Evolutionary conservation across 2,888 invertebrate species (phyloP).

Genomic region (Merodon equestris): DNA sequence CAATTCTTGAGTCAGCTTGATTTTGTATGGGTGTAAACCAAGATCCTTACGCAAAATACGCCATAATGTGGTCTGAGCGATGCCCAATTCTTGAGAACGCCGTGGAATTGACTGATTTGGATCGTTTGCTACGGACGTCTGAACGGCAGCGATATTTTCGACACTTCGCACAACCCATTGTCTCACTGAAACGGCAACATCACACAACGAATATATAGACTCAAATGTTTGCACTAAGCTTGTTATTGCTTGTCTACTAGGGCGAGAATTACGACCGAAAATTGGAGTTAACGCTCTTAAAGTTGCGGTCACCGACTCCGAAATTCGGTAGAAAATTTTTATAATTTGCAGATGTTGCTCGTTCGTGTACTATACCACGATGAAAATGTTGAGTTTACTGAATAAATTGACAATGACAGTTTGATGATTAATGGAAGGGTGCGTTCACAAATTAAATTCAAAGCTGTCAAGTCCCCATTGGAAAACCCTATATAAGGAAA

Average conservation of each 20-base stretch:
- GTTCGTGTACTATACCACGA: conserved; percentile 6
- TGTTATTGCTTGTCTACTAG: conserved; percentile 1
- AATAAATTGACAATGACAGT: conserved; percentile 1
- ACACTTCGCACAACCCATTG: conserved; percentile 5
- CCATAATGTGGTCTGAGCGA: conserved; percentile 2
- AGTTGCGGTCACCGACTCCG: conserved; percentile 9
- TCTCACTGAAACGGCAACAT: conserved; percentile 12
- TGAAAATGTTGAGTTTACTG: conserved; percentile 1
- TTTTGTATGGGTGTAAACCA: conserved; percentile 20
- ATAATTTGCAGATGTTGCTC: conserved; percentile 14
- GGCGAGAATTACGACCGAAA: conserved; percentile 5
- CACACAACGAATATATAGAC: conserved; percentile 20
- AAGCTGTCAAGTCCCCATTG: not conserved
- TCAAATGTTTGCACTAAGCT: conserved; percentile 19
- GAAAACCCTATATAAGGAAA: not conserved
- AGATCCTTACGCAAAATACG: conserved; percentile 10
- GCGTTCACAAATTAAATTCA: too few relatives aligned
- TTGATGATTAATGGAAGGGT: too few relatives aligned
- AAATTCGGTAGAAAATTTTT: conserved; percentile 5
- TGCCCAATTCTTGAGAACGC: not conserved
- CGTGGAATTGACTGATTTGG: not conserved
- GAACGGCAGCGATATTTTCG: conserved; percentile 19
- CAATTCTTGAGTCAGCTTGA: conserved; percentile 18
- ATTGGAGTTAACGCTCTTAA: conserved; percentile 20
- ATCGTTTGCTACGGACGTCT: conserved; percentile 1